Percentiles rank a stretch among this genome's conserved stretches.
These are phyloP conservation scores for Hydropotes inermis DNA, from an alignment of 2,113 vertebrate species.

Conservation along the genomic window DNA sequence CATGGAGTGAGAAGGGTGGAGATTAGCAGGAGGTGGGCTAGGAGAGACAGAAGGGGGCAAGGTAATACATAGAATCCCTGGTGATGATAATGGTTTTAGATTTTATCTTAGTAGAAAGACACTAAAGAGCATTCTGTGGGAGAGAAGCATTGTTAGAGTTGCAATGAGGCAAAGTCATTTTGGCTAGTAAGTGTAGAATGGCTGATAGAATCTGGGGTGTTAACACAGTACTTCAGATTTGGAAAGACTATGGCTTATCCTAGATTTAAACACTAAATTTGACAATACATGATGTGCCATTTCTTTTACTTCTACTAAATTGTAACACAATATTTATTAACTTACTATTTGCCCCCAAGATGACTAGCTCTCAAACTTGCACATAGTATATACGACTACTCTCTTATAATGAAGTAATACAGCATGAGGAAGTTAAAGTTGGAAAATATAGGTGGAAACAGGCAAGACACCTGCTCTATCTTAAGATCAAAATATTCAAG, in stretches of 20 bases:
- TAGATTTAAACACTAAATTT: neutral
- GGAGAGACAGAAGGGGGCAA: fast-evolving
- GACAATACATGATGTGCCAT: neutral
- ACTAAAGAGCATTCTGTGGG: neutral
- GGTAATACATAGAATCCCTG: neutral
- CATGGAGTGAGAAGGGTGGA: fast-evolving
- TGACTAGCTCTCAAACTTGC: neutral
- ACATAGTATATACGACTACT: neutral
- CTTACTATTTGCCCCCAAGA: neutral
- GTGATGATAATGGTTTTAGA: neutral
- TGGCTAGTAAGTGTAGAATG: neutral
- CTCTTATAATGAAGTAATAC: neutral
- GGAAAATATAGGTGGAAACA: constrained; percentile 33
- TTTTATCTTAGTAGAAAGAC: neutral
- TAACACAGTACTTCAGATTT: neutral
- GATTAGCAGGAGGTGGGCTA: too few relatives aligned
- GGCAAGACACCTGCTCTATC: constrained; percentile 16
- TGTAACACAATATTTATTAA: neutral
- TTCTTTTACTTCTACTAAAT: neutral
- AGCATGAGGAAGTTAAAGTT: neutral
- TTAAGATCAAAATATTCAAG: constrained; percentile 52
- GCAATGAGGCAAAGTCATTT: fast-evolving
- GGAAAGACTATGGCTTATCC: neutral
- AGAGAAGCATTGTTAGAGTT: neutral
- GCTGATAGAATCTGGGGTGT: neutral